phyloP scores from a whole-genome alignment of 2,888 invertebrate species.

The Xanthorhoe designata region DNA sequence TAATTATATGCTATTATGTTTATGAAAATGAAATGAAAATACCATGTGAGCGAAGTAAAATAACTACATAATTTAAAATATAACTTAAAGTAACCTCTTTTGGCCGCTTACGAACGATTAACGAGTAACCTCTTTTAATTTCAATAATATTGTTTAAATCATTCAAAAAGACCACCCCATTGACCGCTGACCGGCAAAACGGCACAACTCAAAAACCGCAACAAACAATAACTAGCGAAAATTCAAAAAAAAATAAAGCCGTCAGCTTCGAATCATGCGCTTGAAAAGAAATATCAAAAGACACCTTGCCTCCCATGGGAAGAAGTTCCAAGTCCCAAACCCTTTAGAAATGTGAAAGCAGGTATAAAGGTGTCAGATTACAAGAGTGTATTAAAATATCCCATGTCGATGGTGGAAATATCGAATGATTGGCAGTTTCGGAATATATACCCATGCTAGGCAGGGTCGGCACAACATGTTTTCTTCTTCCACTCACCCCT shows the following conservation, averaged over 20 bases:
- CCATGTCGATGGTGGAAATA: slow-evolving; percentile 6
- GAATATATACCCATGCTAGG: no score
- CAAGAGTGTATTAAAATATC: slow-evolving; percentile 13
- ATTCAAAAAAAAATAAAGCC: slow-evolving; percentile 18
- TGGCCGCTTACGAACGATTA: no score
- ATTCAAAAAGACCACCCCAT: slow-evolving; percentile 23
- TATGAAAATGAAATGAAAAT: no score
- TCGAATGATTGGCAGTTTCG: slow-evolving; percentile 23
- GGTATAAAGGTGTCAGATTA: slow-evolving; percentile 34
- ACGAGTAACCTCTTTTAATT: background rate
- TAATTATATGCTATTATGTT: no score
- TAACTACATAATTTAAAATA: no score
- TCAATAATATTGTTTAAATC: background rate
- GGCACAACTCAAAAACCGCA: slow-evolving; percentile 16
- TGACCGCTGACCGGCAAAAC: slow-evolving; percentile 17
- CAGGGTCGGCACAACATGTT: no score
- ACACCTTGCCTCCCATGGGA: slow-evolving; percentile 49
- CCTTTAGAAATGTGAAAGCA: slow-evolving; percentile 38
- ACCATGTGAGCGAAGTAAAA: no score
- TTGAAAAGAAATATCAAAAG: slow-evolving; percentile 29
- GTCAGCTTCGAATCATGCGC: slow-evolving; percentile 27
- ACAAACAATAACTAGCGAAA: slow-evolving; percentile 22
- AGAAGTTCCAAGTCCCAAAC: slow-evolving; percentile 31
- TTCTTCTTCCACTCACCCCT: no score
- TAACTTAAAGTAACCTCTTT: no score